Base-by-base conservation (phyloP, 2,888 invertebrate species). In the Andrena marginata region DNA sequence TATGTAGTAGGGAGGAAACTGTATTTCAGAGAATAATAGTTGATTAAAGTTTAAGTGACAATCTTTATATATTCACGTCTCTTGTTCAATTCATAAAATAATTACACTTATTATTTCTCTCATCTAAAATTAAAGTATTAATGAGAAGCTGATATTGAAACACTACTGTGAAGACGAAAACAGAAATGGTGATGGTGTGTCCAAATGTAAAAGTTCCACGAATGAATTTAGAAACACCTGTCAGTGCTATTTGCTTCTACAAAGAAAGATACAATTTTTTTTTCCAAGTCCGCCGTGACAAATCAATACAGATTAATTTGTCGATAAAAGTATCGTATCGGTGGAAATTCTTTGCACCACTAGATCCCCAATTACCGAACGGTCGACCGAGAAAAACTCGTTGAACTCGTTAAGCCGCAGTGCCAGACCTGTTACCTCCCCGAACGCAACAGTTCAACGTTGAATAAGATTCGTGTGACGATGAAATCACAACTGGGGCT, bases 341-440 rank as follows among this genome's bases (percentile, higher is more conserved):
- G 64, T 73, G 77, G 76, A 71, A 64, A 77, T 77, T 78, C 73
- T 60, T 77, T 13, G 71, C 33, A 48, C 77, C 64, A 60, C 65
- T 65, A 56, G 79, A 81, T 86, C 80, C 67, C 70, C 86, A 86
- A 87, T 87, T 85, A 87, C 75, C 77, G 77, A 78, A 87, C 70
- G 83, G 73, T 63, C 71, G 77, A 69, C 75, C 80, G 85, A 73
- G 82, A 87, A 87, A 87, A 87, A 87, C 86, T 82, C 86, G 82
- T 72, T 78, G 75, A 76, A 87, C 87, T 87, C 88, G 88, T 87
- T 88, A 88, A 88, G 77, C 79, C 63, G 65, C 68, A 35, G 72
- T 59, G 64, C 63, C 69, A 73, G 72, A 48, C 70, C 74, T 71
- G 84, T 76, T 77, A 73, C 75, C 79, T 62, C 79, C 78, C 72